Evolutionary conservation across 2,888 invertebrate species (phyloP).

Genomic region (Homarus gammarus): DNA sequence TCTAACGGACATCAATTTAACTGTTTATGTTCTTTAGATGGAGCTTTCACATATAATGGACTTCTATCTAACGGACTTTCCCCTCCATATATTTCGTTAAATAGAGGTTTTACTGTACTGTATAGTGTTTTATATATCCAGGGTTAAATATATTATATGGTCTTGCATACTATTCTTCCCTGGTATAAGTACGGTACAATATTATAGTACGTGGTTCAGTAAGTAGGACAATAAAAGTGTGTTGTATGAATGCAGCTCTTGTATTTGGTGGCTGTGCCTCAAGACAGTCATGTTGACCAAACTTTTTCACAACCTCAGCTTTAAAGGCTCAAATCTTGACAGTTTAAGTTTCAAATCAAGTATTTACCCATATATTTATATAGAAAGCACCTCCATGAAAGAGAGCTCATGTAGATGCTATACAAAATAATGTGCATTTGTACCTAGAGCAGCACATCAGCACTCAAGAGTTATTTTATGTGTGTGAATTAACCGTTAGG

Average conservation of each 20-base stretch:
- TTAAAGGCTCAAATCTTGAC: constrained; percentile 39
- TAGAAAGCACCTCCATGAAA: constrained; percentile 29
- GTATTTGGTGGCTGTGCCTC: constrained; percentile 63
- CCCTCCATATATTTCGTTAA: too few species aligned
- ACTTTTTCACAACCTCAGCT: constrained; percentile 60
- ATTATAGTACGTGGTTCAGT: too few species aligned
- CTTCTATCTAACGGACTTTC: too few species aligned
- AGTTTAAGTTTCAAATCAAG: constrained; percentile 23
- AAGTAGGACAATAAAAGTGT: neutral
- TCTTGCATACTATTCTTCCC: too few species aligned
- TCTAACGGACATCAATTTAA: too few species aligned
- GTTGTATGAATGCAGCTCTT: constrained; percentile 51
- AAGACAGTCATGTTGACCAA: constrained; percentile 65
- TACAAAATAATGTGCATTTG: constrained; percentile 62
- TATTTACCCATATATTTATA: constrained; percentile 42
- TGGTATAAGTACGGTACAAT: too few species aligned
- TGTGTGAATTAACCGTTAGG: constrained; percentile 27
- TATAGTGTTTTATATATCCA: too few species aligned
- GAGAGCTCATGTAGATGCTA: constrained; percentile 46
- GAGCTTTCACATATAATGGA: too few species aligned
- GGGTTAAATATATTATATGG: too few species aligned
- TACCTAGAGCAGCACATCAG: constrained; percentile 43
- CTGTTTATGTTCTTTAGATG: too few species aligned
- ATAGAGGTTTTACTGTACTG: too few species aligned
- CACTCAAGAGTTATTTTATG: constrained; percentile 42